phyloP scores from a whole-genome alignment of 2,797 vertebrate species.

The Pantherophis vulpinus region DNA sequence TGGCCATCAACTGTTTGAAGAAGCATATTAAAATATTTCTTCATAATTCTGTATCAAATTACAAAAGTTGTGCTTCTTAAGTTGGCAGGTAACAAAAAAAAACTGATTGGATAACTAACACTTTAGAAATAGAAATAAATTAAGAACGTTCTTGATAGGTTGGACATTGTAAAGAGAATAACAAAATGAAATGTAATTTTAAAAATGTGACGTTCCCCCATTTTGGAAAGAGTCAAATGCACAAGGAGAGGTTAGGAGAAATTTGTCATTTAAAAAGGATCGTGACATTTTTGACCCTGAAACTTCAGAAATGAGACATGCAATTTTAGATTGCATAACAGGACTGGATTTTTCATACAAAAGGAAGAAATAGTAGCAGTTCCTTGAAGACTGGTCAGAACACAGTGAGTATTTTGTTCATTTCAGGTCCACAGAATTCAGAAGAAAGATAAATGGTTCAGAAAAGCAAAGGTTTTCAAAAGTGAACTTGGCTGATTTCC shows the following conservation, averaged over 20 bases:
- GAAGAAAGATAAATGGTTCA: neutral
- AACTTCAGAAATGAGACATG: neutral
- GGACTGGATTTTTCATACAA: neutral
- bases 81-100: neutral
- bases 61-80: neutral
- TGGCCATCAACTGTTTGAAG: neutral
- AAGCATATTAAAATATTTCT: neutral
- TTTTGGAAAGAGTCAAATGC: neutral
- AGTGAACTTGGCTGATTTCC: neutral
- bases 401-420: neutral
- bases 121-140: neutral
- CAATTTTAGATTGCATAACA: neutral
- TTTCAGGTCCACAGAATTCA: neutral
- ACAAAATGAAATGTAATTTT: neutral
- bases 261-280: neutral
- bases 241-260: neutral
- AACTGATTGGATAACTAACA: neutral
- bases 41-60: neutral
- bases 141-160: neutral
- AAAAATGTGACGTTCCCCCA: neutral
- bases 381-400: neutral
- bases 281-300: neutral
- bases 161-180: neutral
- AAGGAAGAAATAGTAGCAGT: neutral
- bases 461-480: neutral